Base-by-base conservation (phyloP, 2,888 invertebrate genomes). In the Dione vanillae region DNA sequence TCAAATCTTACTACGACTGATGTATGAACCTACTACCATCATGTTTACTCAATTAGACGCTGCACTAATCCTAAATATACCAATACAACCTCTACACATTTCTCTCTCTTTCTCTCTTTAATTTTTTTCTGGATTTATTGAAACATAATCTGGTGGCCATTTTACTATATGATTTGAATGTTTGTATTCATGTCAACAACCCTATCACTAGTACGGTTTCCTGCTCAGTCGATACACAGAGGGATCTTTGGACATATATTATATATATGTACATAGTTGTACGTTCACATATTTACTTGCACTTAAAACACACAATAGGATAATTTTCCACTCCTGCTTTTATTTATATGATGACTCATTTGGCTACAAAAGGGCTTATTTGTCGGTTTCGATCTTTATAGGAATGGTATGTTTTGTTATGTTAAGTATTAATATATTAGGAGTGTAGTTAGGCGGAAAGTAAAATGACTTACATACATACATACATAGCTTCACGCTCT, bases 321-420 rank as follows among this genome's bases (percentile, higher is more conserved):
- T 37, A 54, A 64, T 47, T 64, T 64, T 64, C 64, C 47, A 64
- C 64, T 51, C 51, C 43, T 52, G 68, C 19, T n/a, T 9, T 45
- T 68, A 68, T 64, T 69, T 47, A 19, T 12, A 45, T 69, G 68
- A 45, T 69, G 68, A 69, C 37, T 69, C 68, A 62, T 45, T 45
- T 19, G 27, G 37, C 20, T 37, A 62, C 54, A 54, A n/a, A 62
- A 40, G 62, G 37, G 52, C 40, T 54, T 54, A 54, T 54, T 69
- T 69, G 62, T 62, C 62, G 45, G 45, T 12, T 54, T 45, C 37
- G 35, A 49, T 64, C 8, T 19, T 16, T 64, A 62, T 47, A 27
- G 27, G 12, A 11, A 37, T 12, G 9, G 35, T 27, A 3, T 27
- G 19, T 19, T 16, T n/a, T 41, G 20, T 43, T 8, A 14, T 40